Evolutionary conservation across 2,888 invertebrate genomes (phyloP).

Genomic region (Brenthis hecate): DNA sequence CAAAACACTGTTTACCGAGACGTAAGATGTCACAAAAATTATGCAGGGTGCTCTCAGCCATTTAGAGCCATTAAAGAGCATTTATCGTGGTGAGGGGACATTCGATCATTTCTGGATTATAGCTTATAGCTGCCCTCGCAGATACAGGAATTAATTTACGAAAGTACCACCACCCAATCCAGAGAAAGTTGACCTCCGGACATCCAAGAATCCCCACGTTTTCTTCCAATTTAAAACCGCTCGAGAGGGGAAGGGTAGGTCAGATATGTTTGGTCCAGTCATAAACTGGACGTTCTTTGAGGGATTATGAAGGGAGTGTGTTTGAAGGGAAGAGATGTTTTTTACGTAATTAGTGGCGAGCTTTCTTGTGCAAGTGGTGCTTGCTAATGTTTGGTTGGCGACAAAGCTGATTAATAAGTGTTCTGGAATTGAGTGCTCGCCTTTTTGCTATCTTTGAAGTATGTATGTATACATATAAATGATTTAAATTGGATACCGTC

Average conservation of each 20-base stretch:
- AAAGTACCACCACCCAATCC: slow-evolving; percentile 55
- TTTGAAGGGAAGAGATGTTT: slow-evolving; percentile 70
- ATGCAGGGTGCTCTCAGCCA: slow-evolving; percentile 43
- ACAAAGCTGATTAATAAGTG: slow-evolving; percentile 42
- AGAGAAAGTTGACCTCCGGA: slow-evolving; percentile 54
- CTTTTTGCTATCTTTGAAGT: slow-evolving; percentile 13
- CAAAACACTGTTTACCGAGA: slow-evolving; percentile 8
- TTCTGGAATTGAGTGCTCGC: slow-evolving; percentile 28
- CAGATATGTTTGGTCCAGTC: slow-evolving; percentile 51
- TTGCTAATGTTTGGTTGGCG: slow-evolving; percentile 43
- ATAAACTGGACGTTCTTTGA: slow-evolving; percentile 77
- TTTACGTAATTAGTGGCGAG: slow-evolving; percentile 74
- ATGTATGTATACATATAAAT: background rate
- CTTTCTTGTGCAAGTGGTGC: slow-evolving; percentile 58
- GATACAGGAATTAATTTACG: slow-evolving; percentile 78
- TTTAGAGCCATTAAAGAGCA: slow-evolving; percentile 74
- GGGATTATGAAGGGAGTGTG: slow-evolving; percentile 66
- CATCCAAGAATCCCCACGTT: slow-evolving; percentile 39
- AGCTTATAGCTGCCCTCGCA: slow-evolving; percentile 72
- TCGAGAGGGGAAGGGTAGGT: slow-evolving; percentile 42
- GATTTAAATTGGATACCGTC: background rate
- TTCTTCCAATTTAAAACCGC: slow-evolving; percentile 15
- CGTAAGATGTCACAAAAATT: slow-evolving; percentile 29
- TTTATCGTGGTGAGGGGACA: slow-evolving; percentile 71
- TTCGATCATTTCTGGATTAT: slow-evolving; percentile 80